Evolutionary conservation across 2,888 invertebrate species (phyloP).

Genomic region (Gibbula magus): DNA sequence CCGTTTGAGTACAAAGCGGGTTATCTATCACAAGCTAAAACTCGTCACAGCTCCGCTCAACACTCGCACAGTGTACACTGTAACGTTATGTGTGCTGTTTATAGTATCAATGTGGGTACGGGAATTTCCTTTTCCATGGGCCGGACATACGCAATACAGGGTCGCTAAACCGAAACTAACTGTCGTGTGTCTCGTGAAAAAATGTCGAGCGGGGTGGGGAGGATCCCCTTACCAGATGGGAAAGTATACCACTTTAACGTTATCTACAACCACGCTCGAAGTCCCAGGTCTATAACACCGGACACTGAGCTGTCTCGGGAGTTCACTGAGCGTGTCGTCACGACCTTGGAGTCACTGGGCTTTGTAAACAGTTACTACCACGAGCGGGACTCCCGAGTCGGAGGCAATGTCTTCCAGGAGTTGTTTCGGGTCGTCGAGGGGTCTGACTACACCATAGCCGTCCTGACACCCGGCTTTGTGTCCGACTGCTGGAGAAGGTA

Average conservation of each 20-base stretch:
- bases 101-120: not conserved
- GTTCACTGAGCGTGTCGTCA: slow-evolving; percentile 34
- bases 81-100: not conserved
- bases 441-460: slow-evolving; percentile 34
- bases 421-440: slow-evolving; percentile 35
- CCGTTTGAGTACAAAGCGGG: too few relatives aligned
- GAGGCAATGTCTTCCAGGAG: slow-evolving; percentile 28
- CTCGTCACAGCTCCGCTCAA: too few relatives aligned
- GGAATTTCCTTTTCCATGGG: not conserved
- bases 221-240: slow-evolving; percentile 28
- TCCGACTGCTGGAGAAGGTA: slow-evolving; percentile 37
- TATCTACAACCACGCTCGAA: slow-evolving; percentile 42
- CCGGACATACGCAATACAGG: not conserved
- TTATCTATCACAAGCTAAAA: too few relatives aligned
- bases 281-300: slow-evolving; percentile 23
- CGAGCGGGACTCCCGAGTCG: slow-evolving; percentile 34
- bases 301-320: slow-evolving; percentile 35
- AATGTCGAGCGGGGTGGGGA: not conserved
- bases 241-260: slow-evolving; percentile 46
- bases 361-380: slow-evolving; percentile 40
- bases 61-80: too few relatives aligned
- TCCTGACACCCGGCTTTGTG: slow-evolving; percentile 42
- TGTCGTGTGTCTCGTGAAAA: not conserved
- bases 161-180: not conserved
- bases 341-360: slow-evolving; percentile 30